A percentile compares a stretch with the other conserved stretches of the same genome.
Conservation (phyloP, 2,888 invertebrate species). For the Polyploca ridens region DNA sequence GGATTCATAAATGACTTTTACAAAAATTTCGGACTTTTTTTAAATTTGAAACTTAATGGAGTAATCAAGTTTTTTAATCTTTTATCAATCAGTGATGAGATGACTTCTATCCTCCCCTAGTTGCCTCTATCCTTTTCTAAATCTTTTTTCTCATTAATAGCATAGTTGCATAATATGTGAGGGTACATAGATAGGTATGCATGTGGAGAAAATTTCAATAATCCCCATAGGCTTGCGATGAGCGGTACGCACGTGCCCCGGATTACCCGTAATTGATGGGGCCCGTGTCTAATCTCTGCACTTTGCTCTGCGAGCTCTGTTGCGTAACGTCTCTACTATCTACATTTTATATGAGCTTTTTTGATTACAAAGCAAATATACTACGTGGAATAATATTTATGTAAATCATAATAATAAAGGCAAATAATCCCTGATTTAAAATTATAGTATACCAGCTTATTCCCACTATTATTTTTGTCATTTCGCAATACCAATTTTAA, state of each 20-base stretch:
- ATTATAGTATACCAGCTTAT: too few relatives aligned
- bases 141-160: constrained; percentile 23
- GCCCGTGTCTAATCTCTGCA: constrained; percentile 78
- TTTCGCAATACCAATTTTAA: too few relatives aligned
- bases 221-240: constrained; percentile 74
- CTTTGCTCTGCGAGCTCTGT: constrained; percentile 59
- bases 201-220: constrained; percentile 73
- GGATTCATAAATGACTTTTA: too few relatives aligned
- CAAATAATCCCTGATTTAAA: too few relatives aligned
- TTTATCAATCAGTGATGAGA: not conserved
- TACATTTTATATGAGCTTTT: not conserved
- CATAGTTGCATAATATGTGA: constrained; percentile 34
- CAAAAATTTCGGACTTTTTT: too few relatives aligned
- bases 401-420: not conserved
- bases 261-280: constrained; percentile 82
- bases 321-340: constrained; percentile 20
- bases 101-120: too few relatives aligned
- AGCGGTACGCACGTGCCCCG: constrained; percentile 74
- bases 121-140: not conserved
- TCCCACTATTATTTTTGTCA: too few relatives aligned
- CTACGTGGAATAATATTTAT: not conserved
- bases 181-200: constrained; percentile 37
- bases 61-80: not conserved
- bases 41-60: too few relatives aligned
- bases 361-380: not conserved